Evolutionary conservation across 2,888 invertebrate genomes (phyloP).

Genomic region (Synanthedon vespiformis): DNA sequence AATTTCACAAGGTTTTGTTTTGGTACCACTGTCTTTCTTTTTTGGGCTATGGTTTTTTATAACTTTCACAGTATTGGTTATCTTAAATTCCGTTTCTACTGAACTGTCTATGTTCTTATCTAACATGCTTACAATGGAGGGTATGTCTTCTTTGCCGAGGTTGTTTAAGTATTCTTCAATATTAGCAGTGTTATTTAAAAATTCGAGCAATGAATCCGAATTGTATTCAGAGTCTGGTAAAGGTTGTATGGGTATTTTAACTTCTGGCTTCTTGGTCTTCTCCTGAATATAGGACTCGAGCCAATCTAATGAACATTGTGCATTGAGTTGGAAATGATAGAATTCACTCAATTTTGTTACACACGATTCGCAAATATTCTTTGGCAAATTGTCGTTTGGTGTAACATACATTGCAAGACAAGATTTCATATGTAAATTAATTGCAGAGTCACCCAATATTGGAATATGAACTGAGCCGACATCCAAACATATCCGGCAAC

Average conservation of each 20-base stretch:
- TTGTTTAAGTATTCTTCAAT: conserved; percentile 58
- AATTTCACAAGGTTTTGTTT: conserved; percentile 23
- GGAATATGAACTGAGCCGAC: conserved; percentile 42
- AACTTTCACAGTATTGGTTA: conserved; percentile 9
- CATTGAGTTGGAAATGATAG: conserved; percentile 57
- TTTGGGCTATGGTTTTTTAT: conserved; percentile 41
- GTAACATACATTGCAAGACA: conserved; percentile 44
- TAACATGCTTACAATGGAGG: conserved; percentile 53
- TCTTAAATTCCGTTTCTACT: conserved; percentile 21
- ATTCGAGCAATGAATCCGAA: conserved; percentile 58
- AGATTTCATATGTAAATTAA: conserved; percentile 48
- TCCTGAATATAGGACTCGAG: conserved; percentile 43
- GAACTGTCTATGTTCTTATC: conserved; percentile 42
- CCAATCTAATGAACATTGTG: conserved; percentile 60
- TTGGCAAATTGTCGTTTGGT: conserved; percentile 42
- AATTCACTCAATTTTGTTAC: conserved; percentile 49
- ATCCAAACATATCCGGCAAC: conserved; percentile 56
- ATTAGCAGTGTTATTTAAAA: conserved; percentile 57
- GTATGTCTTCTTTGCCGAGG: conserved; percentile 59
- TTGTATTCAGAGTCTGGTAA: conserved; percentile 61
- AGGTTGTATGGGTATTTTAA: conserved; percentile 48
- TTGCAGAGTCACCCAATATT: conserved; percentile 44
- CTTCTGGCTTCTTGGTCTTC: conserved; percentile 35
- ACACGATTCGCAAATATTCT: conserved; percentile 46
- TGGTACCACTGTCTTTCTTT: conserved; percentile 27